Evolutionary conservation across 2,888 invertebrate genomes (phyloP).

Genomic region (Heliconius aoede): DNA sequence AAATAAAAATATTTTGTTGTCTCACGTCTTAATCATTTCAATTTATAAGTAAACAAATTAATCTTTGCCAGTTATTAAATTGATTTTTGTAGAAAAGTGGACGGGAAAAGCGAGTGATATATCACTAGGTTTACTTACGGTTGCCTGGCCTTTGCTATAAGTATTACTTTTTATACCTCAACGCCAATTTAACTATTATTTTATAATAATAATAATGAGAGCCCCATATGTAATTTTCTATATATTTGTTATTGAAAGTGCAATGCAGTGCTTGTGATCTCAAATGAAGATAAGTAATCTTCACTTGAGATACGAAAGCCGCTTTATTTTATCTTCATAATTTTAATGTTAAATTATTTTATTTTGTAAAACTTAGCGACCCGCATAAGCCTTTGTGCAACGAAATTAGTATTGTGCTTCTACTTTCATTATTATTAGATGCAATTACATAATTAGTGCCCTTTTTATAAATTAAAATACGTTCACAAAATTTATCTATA

Average conservation of each 20-base stretch:
- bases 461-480: background rate
- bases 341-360: slow-evolving; percentile 35
- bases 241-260: slow-evolving; percentile 42
- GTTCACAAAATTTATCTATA: background rate
- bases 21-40: too few species aligned
- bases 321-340: slow-evolving; percentile 41
- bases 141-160: background rate
- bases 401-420: slow-evolving; percentile 1
- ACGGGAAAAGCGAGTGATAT: too few species aligned
- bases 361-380: slow-evolving; percentile 32
- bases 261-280: slow-evolving; percentile 37
- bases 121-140: too few species aligned
- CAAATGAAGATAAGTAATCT: slow-evolving; percentile 38
- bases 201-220: background rate
- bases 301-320: slow-evolving; percentile 34
- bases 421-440: background rate
- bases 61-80: too few species aligned
- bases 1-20: too few species aligned
- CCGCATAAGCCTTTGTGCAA: slow-evolving; percentile 17
- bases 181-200: background rate
- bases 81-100: too few species aligned
- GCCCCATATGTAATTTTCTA: slow-evolving; percentile 33
- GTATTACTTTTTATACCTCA: background rate
- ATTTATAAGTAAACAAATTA: too few species aligned
- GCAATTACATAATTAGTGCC: background rate